Base-by-base conservation (phyloP, 2,113 vertebrate genomes). In the Micronisus gabar region DNA sequence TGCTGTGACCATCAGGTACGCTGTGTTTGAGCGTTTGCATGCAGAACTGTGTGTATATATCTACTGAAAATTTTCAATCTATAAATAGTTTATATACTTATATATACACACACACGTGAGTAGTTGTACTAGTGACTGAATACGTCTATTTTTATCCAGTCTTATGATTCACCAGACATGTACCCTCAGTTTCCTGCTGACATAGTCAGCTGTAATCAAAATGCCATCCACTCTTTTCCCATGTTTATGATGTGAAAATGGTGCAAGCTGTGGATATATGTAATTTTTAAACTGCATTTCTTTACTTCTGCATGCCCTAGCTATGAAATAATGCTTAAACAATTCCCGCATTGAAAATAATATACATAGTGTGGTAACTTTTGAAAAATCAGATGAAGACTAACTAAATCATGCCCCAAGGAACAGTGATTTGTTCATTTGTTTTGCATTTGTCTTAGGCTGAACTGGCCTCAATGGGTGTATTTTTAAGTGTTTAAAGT, bases 81-180 rank as follows among this genome's bases (percentile, higher is more conserved):
- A 25, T 43, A 68, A 47, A 82, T 76, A 73, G 43, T 47, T 86
- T 43, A 2, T 66, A 7, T 66, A 14, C 32, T 4, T 38, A 23
- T 53, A 43, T 55, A 43, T 21, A 79, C 5, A 79, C 0, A 47
- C 5, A 38, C 13, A 73, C 0, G 0, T 41, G 43, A 52, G 61
- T 81, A 67, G 56, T 79, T 86, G 20, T 61, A 43, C 21, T n/a
- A 55, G 45, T 93, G 66, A 80, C 58, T 90, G 78, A 79, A 94
- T 62, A 78, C 67, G 79, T 67, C 40, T 86, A 38, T 86, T 78
- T 87, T 86, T 67, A 84, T 55, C 56, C 43, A 52, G 1, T 58
- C 73, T 59, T 84, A 23, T 72, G 92, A 67, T 96, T 91, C 56
- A 78, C 30, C 18, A 88, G 68, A 30, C 14, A 15, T 22, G 43